Evolutionary conservation across 92 coral and sea anemone genomes (phyloP).

Genomic region (Desmophyllum pertusum): DNA sequence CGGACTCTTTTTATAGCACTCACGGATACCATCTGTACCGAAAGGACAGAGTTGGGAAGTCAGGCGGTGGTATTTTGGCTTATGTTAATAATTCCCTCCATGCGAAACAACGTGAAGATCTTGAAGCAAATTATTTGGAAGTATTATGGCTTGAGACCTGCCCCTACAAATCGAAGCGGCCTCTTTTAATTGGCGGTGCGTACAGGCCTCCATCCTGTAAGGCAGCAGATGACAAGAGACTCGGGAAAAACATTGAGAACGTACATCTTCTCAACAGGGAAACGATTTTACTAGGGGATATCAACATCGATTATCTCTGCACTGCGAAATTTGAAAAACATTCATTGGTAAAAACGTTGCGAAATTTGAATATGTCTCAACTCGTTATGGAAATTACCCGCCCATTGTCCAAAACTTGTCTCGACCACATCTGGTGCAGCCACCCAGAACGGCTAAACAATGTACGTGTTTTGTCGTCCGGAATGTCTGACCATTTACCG

Average conservation of each 20-base stretch:
- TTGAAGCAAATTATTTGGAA: slow-evolving; percentile 11
- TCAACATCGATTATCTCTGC: slow-evolving; percentile 47
- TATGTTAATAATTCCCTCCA: slow-evolving; percentile 11
- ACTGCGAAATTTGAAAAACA: slow-evolving; percentile 26
- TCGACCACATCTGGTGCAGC: slow-evolving; percentile 69
- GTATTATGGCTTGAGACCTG: slow-evolving; percentile 22
- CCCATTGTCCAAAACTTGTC: slow-evolving; percentile 46
- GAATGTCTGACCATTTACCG: slow-evolving; percentile 66
- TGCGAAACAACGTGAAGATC: slow-evolving; percentile 5
- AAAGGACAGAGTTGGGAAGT: slow-evolving; percentile 24
- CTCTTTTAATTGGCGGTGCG: slow-evolving; percentile 31
- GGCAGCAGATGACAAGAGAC: slow-evolving; percentile 33
- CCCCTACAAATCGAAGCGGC: slow-evolving; percentile 27
- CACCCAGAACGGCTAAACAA: slow-evolving; percentile 44
- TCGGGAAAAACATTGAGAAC: slow-evolving; percentile 58
- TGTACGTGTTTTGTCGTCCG: slow-evolving; percentile 32
- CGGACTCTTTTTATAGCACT: neutral
- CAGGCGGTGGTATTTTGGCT: slow-evolving; percentile 21
- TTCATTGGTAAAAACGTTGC: slow-evolving; percentile 36
- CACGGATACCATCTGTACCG: slow-evolving; percentile 21
- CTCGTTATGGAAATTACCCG: slow-evolving; percentile 49
- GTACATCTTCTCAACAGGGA: slow-evolving; percentile 38
- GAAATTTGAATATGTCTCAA: slow-evolving; percentile 49
- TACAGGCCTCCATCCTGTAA: slow-evolving; percentile 54
- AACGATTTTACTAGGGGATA: slow-evolving; percentile 35